Evolutionary conservation across 2,888 invertebrate genomes (phyloP), one percentile per base, ranked within the genome.

Genomic region (Malthinus seriepunctatus): DNA sequence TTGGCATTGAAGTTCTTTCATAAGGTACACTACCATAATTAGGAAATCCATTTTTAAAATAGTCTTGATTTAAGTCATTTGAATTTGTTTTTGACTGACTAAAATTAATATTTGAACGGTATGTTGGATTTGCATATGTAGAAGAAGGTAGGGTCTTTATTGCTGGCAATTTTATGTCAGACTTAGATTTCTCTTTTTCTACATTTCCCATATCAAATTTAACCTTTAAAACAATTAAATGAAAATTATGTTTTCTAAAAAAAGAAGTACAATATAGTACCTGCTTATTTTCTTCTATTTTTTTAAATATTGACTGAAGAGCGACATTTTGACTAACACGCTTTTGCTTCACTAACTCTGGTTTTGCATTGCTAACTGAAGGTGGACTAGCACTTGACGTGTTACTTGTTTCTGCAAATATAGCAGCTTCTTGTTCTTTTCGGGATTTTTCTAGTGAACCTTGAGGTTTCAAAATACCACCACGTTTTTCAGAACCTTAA

Each of bases 251-350:
- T 44, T 38, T n/a, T 31, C 7, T 32, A 3, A 56, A 39, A 1
- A 23, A 23, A 50, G 2, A 32, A 44, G 38, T 10, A 7, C 8
- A 51, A 34, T 4, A 42, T 15, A 35, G 57, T 53, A 84, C 86
- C 81, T 88, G 88, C 74, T 88, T 88, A 69, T 86, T 87, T 65
- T 86, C 87, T 72, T 88, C 88, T 65, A 88, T 86, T 62, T 88
- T 87, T 63, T 87, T 81, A 81, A 88, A 85, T 71, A 89, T 88
- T 62, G 88, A 88, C 56, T 89, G 88, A 82, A 93, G 86, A 0
- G 91, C 92, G 44, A 91, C 89, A 76, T 92, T 93, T 71, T 91
- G 90, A 60, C 90, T 81, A 1, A 83, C 80, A 61, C 84, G 81
- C 63, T 80, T 78, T 51, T 68, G 64, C 69, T 74, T 78, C 3